phyloP scores from a whole-genome alignment of 2,888 invertebrate species.

The Argyresthia albistria region DNA sequence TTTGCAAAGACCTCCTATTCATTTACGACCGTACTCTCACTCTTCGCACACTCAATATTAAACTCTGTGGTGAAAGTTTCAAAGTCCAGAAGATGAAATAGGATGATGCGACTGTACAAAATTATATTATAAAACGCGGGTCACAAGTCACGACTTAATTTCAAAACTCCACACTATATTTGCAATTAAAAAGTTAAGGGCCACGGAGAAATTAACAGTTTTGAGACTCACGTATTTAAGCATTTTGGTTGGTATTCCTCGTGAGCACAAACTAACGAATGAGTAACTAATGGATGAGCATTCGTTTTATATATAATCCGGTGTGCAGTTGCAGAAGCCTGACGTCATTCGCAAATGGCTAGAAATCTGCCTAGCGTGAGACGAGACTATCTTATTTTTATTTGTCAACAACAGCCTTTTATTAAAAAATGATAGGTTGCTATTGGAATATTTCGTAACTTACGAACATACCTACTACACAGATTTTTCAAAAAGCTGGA shows the following conservation, averaged over 20 bases:
- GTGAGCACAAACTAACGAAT: constrained; percentile 67
- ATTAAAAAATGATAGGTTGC: too few species aligned
- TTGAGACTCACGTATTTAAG: constrained; percentile 62
- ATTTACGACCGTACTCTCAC: too few species aligned
- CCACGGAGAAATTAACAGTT: constrained; percentile 12
- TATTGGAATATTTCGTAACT: too few species aligned
- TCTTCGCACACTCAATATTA: too few species aligned
- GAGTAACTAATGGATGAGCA: constrained; percentile 53
- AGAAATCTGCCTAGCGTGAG: not conserved
- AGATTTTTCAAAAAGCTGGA: too few species aligned
- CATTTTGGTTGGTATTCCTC: constrained; percentile 61
- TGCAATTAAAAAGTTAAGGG: constrained; percentile 20
- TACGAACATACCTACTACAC: too few species aligned
- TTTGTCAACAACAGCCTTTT: not conserved
- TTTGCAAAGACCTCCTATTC: too few species aligned
- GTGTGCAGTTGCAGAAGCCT: constrained; percentile 48
- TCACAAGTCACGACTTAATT: constrained; percentile 32
- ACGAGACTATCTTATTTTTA: constrained; percentile 3
- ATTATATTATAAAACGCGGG: constrained; percentile 13
- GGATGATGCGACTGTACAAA: not conserved
- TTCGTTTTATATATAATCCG: constrained; percentile 62
- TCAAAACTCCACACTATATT: constrained; percentile 15
- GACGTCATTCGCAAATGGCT: constrained; percentile 52
- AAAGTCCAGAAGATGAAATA: too few species aligned
- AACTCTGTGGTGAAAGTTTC: too few species aligned